Evolutionary conservation across 2,888 invertebrate species (phyloP).

Genomic region (Lathronympha strigana): DNA sequence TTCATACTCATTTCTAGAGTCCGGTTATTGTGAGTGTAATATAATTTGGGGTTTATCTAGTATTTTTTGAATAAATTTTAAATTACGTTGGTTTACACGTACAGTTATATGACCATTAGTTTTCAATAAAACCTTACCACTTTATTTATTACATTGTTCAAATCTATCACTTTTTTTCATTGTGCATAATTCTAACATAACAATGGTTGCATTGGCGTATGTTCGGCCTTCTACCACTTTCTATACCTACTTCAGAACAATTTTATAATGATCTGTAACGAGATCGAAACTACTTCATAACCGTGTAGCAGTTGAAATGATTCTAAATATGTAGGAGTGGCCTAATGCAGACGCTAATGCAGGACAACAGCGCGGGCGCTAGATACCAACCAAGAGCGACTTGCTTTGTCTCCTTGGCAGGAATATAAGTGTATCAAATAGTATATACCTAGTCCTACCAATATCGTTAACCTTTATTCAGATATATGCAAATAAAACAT

Average conservation of each 20-base stretch:
- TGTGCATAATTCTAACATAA: conserved; percentile 38
- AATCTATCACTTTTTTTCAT: conserved; percentile 40
- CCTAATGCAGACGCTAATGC: conserved; percentile 48
- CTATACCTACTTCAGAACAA: conserved; percentile 51
- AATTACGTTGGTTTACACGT: too few relatives aligned
- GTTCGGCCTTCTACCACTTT: conserved; percentile 42
- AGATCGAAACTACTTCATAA: conserved; percentile 53
- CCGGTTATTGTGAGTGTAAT: too few relatives aligned
- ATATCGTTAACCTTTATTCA: conserved; percentile 27
- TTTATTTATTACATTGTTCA: conserved; percentile 20
- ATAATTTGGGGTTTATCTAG: too few relatives aligned
- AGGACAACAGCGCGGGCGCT: conserved; percentile 33
- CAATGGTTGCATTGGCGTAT: conserved; percentile 39
- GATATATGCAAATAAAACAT: conserved; percentile 31
- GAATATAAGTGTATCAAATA: conserved; percentile 17
- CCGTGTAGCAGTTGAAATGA: conserved; percentile 50
- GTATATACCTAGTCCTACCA: too few relatives aligned
- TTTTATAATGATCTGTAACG: conserved; percentile 64
- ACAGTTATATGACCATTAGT: conserved; percentile 13
- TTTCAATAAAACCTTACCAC: conserved; percentile 13
- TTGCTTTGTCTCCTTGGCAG: conserved; percentile 4
- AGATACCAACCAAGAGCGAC: conserved; percentile 16
- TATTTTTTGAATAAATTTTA: too few relatives aligned
- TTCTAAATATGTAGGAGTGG: conserved; percentile 61
- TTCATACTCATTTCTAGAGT: too few relatives aligned